Evolutionary conservation across 2,797 vertebrate species (phyloP), one percentile per base, ranked within the genome.

Genomic region (Coccyzus lansbergi): DNA sequence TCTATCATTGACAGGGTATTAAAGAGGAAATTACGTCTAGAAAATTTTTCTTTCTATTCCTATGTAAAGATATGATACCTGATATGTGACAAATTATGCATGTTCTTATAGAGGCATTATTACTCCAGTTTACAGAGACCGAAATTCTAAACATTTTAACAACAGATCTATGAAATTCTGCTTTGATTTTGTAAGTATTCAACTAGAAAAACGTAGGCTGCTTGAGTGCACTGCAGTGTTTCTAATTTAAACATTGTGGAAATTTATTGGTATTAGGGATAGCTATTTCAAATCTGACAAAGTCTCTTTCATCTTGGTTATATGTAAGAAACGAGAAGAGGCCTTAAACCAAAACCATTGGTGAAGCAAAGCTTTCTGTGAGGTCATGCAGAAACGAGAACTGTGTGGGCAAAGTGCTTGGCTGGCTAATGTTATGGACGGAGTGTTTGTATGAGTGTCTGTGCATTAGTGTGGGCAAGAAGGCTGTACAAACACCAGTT

Each of bases 341-440:
- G n/a, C 33, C 34, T 78, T 58, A 92, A 60, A 83, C 17, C 28
- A 65, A 87, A 89, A 48, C 63, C 17, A 46, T 46, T 72, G 64
- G 60, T 87, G 59, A 83, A 95, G 85, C 31, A 77, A 91, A 83
- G 64, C 44, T 77, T 55, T 0, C 1, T 80, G 68, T 85, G 85
- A 89, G 83, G n/a, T 91, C 51, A 8, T 12, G 28, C 49, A 89
- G 79, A 76, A 93, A 77, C 59, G 82, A 91, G 75, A 71, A 31
- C 10, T 85, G 79, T 71, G 92, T 92, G 85, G 94, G 90, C 87
- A 74, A 90, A 36, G 53, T 53, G 77, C 75, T 91, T 68, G 48
- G 38, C 84, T 4, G 3, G 42, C 51, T 15, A 2, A 26, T 28
- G 29, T 56, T 76, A 18, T 19, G 78, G 55, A 24, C 28, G 59